These are phyloP conservation scores for Rhabdomys pumilio DNA, from an alignment of 2,797 vertebrate genomes.

Conservation along the genomic window DNA sequence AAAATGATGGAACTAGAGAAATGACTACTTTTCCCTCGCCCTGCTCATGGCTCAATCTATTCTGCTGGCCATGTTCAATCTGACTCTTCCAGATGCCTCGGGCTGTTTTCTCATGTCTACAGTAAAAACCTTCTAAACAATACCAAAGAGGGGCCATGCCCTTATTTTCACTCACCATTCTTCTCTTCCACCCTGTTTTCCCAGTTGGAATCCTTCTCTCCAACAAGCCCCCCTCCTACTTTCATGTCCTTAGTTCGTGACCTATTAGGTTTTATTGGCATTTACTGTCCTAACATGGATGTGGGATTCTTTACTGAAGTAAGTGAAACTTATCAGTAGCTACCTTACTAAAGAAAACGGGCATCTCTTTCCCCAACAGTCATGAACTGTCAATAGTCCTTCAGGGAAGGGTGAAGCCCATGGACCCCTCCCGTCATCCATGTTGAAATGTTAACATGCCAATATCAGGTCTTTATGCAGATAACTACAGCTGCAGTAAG, in stretches of 20 bases:
- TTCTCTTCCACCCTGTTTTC: neutral
- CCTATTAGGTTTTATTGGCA: neutral
- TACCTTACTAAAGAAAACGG: neutral
- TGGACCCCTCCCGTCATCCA: neutral
- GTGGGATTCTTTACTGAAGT: neutral
- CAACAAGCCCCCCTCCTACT: neutral
- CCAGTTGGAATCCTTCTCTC: neutral
- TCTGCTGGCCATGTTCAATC: neutral
- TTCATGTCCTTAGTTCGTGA: neutral
- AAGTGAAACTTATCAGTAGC: neutral
- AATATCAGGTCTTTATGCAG: neutral
- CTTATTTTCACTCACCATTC: neutral
- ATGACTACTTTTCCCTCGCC: neutral
- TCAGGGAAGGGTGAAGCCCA: neutral
- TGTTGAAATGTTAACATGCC: neutral
- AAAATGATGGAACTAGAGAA: neutral
- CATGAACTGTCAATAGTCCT: neutral
- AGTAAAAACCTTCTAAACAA: neutral
- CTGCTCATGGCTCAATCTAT: neutral
- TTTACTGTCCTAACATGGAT: neutral
- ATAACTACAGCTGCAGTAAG: neutral
- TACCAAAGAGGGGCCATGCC: neutral
- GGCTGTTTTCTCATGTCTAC: neutral
- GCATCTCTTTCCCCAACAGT: neutral
- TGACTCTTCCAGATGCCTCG: neutral